A percentile compares a stretch with the other conserved stretches of the same genome.
phyloP scores from a whole-genome alignment of 2,888 invertebrate species.

The Agrypnus murinus region DNA sequence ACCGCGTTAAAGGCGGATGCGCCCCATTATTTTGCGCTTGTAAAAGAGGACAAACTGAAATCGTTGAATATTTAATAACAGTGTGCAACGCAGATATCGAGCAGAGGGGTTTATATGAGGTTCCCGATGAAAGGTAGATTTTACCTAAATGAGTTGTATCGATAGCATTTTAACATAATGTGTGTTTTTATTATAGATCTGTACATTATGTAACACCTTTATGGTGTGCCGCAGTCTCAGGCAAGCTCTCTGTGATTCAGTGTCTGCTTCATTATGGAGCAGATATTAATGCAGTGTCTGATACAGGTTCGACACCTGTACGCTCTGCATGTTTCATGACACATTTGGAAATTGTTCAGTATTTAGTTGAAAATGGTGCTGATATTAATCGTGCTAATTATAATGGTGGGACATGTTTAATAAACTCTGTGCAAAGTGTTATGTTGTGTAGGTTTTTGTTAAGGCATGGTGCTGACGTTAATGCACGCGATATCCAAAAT shows the following conservation, averaged over 20 bases:
- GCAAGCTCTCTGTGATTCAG: constrained; percentile 84
- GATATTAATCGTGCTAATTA: constrained; percentile 89
- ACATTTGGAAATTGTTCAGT: constrained; percentile 85
- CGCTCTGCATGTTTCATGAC: constrained; percentile 96
- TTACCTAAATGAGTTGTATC: too few species aligned
- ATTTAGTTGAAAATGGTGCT: constrained; percentile 86
- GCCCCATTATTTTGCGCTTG: constrained; percentile 87
- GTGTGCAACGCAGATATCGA: constrained; percentile 90
- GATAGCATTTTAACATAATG: too few species aligned
- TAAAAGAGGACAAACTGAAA: constrained; percentile 86
- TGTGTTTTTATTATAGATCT: constrained; percentile 69
- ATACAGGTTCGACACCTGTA: constrained; percentile 92
- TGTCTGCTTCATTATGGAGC: constrained; percentile 87
- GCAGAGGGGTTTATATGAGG: constrained; percentile 89
- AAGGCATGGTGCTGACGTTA: constrained; percentile 86
- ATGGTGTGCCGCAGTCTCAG: constrained; percentile 94
- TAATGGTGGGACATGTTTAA: constrained; percentile 94
- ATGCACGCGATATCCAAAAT: constrained; percentile 91
- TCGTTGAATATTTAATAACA: constrained; percentile 89
- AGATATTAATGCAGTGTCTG: constrained; percentile 89
- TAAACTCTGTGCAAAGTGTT: constrained; percentile 93
- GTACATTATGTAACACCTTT: constrained; percentile 90
- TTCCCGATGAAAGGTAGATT: constrained; percentile 87
- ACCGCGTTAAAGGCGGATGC: constrained; percentile 83
- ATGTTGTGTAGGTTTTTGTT: constrained; percentile 87